A percentile compares a stretch with the other conserved stretches of the same genome.
Conservation (phyloP, 2,113 vertebrate species). For the Myxocyprinus asiaticus region DNA sequence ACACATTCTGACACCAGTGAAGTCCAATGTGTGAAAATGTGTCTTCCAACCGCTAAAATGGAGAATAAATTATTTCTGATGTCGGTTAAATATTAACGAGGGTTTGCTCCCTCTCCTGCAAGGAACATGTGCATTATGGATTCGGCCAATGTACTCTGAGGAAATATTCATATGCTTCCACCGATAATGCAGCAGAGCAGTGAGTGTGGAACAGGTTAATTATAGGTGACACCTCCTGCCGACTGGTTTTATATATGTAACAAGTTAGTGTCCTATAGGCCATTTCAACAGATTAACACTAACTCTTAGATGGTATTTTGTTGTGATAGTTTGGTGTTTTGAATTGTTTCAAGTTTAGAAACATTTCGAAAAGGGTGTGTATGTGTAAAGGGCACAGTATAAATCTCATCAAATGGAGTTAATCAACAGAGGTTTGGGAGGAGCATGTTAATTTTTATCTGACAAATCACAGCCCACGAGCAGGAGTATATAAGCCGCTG, state of each 20-base stretch:
- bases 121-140: conserved; percentile 39
- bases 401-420: too few relatives aligned
- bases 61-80: conserved; percentile 36
- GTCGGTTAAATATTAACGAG: conserved; percentile 31
- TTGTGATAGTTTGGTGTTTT: not conserved
- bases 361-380: too few relatives aligned
- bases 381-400: too few relatives aligned
- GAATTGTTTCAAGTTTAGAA: too few relatives aligned
- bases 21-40: conserved; percentile 33
- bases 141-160: not conserved
- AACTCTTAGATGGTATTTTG: not conserved
- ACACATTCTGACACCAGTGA: conserved; percentile 3
- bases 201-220: conserved; percentile 1
- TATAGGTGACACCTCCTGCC: not conserved
- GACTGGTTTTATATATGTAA: not conserved
- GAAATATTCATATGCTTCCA: conserved; percentile 33
- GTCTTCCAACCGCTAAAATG: conserved; percentile 36
- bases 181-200: not conserved
- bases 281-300: not conserved
- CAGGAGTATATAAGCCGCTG: too few relatives aligned
- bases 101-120: conserved; percentile 1
- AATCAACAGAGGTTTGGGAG: too few relatives aligned
- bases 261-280: not conserved
- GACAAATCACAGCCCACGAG: too few relatives aligned
- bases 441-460: too few relatives aligned